A percentile compares a stretch with the other conserved stretches of the same genome.
Evolutionary conservation across 2,888 invertebrate genomes (phyloP).

Genomic region (Petrolisthes manimaculis): DNA sequence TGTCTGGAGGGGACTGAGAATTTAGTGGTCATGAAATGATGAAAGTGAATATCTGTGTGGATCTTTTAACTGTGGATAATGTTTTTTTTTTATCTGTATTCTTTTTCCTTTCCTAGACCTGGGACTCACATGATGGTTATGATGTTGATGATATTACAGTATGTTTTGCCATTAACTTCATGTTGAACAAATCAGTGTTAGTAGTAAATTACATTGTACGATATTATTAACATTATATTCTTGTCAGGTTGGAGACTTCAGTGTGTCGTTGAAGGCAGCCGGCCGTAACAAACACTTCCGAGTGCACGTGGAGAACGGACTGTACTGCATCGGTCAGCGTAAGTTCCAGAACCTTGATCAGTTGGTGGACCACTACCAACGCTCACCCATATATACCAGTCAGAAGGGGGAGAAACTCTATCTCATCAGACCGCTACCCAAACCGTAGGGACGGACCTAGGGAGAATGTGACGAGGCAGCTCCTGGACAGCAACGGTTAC

Average conservation of each 20-base stretch:
- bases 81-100: too few species aligned
- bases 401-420: slow-evolving; percentile 97
- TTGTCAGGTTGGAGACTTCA: slow-evolving; percentile 93
- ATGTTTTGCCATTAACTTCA: background rate
- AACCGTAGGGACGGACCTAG: slow-evolving; percentile 50
- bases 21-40: too few species aligned
- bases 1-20: too few species aligned
- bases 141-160: too few species aligned
- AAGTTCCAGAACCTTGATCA: slow-evolving; percentile 96
- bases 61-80: too few species aligned
- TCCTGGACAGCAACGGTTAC: slow-evolving; percentile 1
- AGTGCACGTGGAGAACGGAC: slow-evolving; percentile 92
- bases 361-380: slow-evolving; percentile 97
- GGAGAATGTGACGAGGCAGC: background rate
- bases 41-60: too few species aligned
- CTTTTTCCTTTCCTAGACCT: too few species aligned
- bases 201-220: background rate
- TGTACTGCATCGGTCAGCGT: slow-evolving; percentile 97
- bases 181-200: background rate
- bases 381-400: slow-evolving; percentile 98
- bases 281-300: slow-evolving; percentile 99
- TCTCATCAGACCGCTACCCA: slow-evolving; percentile 91
- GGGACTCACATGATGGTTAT: too few species aligned
- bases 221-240: slow-evolving; percentile 20
- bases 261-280: slow-evolving; percentile 96